These are phyloP conservation scores for Antrozous pallidus DNA, from an alignment of 2,797 vertebrate genomes.

Conservation along the genomic window DNA sequence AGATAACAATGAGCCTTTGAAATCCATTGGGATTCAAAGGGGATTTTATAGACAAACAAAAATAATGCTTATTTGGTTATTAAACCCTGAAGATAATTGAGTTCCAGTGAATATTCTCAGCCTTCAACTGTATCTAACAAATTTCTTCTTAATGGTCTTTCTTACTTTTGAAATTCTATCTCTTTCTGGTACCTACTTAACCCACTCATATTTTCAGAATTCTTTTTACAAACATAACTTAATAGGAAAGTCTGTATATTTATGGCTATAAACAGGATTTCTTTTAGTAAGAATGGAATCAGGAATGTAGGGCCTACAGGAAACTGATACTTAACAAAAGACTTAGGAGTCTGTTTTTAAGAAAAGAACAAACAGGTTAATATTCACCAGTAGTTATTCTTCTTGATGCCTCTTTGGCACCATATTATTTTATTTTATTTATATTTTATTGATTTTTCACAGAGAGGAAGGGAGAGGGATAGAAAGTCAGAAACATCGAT, in stretches of 20 bases:
- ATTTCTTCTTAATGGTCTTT: neutral
- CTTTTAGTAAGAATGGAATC: neutral
- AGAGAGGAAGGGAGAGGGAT: too few relatives aligned
- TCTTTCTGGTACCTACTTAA: neutral
- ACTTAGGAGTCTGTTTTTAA: neutral
- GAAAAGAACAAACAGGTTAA: neutral
- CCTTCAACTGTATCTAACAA: neutral
- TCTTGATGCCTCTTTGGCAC: neutral
- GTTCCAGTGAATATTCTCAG: neutral
- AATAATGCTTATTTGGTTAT: conserved; percentile 35
- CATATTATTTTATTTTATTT: neutral
- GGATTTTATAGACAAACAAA: neutral
- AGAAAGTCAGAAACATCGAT: too few relatives aligned
- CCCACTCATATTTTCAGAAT: neutral
- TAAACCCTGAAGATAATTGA: neutral
- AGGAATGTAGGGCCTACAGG: neutral
- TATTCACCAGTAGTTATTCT: neutral
- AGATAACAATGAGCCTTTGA: neutral
- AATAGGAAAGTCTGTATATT: neutral
- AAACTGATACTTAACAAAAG: neutral
- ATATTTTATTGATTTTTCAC: too few relatives aligned
- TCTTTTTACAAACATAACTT: neutral
- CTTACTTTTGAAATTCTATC: conserved; percentile 18
- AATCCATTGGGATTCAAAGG: neutral
- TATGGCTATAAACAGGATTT: neutral